These are phyloP conservation scores for Dicyrtomina minuta DNA, from an alignment of 2,888 invertebrate species.

Conservation along the genomic window DNA sequence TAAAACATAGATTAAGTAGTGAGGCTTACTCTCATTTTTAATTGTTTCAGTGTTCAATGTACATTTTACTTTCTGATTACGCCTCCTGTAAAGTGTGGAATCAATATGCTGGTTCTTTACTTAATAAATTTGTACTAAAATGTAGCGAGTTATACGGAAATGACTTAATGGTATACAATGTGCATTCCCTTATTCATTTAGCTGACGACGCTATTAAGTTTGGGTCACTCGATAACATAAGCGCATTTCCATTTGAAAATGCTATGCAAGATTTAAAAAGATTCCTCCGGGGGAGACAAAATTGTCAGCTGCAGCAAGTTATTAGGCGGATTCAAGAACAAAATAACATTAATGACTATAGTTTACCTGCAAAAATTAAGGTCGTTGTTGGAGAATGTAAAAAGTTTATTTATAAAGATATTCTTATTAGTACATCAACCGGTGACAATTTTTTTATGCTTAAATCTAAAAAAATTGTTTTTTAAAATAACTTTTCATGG, in stretches of 20 bases:
- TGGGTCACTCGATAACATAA: constrained; percentile 28
- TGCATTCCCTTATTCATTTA: constrained; percentile 32
- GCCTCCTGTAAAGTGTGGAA: constrained; percentile 8
- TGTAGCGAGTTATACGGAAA: not conserved
- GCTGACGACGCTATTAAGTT: constrained; percentile 18
- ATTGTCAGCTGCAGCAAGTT: constrained; percentile 26
- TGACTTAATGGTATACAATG: constrained; percentile 32
- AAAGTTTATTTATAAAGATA: too few relatives aligned
- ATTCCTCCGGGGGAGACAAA: constrained; percentile 10
- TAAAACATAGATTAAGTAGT: too few relatives aligned
- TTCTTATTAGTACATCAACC: too few relatives aligned
- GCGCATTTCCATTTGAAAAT: constrained; percentile 36
- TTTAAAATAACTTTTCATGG: too few relatives aligned
- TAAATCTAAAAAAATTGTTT: too few relatives aligned
- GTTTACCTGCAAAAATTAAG: too few relatives aligned
- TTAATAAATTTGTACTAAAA: constrained; percentile 12
- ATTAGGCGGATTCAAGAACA: constrained; percentile 24
- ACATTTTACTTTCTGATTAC: constrained; percentile 26
- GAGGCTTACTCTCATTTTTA: too few relatives aligned
- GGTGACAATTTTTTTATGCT: too few relatives aligned
- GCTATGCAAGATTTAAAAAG: constrained; percentile 29
- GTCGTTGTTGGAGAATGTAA: too few relatives aligned
- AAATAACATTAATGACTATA: too few relatives aligned
- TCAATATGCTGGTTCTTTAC: constrained; percentile 2
- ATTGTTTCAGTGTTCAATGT: too few relatives aligned